A percentile compares a stretch with the other conserved stretches of the same genome.
Conservation (phyloP, 2,888 invertebrate species). For the Pristionchus entomophagus region DNA sequence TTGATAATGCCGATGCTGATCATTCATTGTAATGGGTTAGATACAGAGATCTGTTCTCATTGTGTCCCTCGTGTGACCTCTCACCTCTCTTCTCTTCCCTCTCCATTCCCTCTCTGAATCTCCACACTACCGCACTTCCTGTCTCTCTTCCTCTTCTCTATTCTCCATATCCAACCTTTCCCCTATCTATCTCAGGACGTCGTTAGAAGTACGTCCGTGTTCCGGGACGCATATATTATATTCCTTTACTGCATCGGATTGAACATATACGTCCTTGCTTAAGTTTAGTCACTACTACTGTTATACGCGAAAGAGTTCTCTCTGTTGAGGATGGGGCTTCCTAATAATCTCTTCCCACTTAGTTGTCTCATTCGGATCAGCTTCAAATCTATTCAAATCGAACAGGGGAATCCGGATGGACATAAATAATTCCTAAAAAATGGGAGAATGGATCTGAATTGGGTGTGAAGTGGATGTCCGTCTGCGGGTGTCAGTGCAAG, state of each 20-base stretch:
- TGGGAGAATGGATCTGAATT: not conserved
- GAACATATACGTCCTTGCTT: not conserved
- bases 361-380: not conserved
- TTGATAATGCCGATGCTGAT: no score
- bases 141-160: not conserved
- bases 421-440: not conserved
- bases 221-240: slow-evolving; percentile 11
- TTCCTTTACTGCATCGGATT: not conserved
- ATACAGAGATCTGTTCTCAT: no score
- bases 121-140: not conserved
- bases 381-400: no score
- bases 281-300: not conserved
- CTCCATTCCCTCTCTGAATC: not conserved
- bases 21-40: no score
- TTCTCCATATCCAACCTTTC: slow-evolving; percentile 33
- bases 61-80: not conserved
- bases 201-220: slow-evolving; percentile 20
- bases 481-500: not conserved
- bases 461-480: slow-evolving; percentile 13
- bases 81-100: not conserved
- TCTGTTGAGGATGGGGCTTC: not conserved
- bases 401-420: not conserved
- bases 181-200: slow-evolving; percentile 11
- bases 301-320: not conserved
- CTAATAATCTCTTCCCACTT: not conserved